Evolutionary conservation across 2,888 invertebrate genomes (phyloP), one percentile per base, ranked within the genome.

Genomic region (Drosophila antonietae): DNA sequence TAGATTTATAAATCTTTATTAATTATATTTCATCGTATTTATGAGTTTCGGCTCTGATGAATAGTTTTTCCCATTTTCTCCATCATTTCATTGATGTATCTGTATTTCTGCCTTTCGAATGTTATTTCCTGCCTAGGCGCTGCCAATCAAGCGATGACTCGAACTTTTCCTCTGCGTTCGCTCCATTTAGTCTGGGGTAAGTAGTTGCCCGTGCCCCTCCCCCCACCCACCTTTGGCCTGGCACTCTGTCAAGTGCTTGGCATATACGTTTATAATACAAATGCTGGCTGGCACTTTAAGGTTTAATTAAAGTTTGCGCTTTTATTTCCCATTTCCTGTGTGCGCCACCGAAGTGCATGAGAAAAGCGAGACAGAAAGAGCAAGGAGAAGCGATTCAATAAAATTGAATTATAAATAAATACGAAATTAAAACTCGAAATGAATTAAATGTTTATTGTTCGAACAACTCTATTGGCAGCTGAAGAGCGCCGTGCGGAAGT

Each of bases 131-230:
- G 84, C 68, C 69, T 53, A 64, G 68, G 68, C 73, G 64, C 68
- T 59, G 82, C 79, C 87, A 83, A 83, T 87, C 83, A 87, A 68
- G 66, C 67, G 52, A 84, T 83, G 82, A 87, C 84, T 84, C 66
- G 68, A 62, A 71, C 61, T 78, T 83, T 82, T 77, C 64, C 58
- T 44, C 55, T 53, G 65, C 80, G 71, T 57, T 65, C 61, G 71
- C 78, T 76, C 63, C 61, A 73, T 64, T 71, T 71, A 64, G 70
- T 68, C 73, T 55, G 63, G 62, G 65, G 37, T 43, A 79, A 60
- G 57, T 44, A 44, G 41, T 52, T 35, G 31, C 55, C 41, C 31
- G 12, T 18, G 31, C 9, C 18, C 15, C 18, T 10, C 5, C 23
- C 15, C 20, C 12, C 3, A 28, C 6, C 12, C 43, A 2, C 15